These are phyloP conservation scores for Panorpa germanica DNA, from an alignment of 2,888 invertebrate species.

Conservation along the genomic window DNA sequence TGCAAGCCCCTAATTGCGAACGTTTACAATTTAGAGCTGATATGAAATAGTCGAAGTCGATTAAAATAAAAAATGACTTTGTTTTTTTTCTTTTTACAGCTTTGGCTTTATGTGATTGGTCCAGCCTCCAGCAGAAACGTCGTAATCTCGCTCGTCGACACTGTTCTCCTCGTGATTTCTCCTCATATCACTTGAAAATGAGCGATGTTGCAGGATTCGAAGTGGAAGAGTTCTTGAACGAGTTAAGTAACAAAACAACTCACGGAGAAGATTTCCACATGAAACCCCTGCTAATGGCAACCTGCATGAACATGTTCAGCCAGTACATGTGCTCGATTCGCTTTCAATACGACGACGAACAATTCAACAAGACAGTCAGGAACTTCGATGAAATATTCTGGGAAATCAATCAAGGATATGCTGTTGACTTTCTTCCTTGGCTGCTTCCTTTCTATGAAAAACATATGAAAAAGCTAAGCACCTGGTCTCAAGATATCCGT, in stretches of 20 bases:
- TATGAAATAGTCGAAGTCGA: too few relatives aligned
- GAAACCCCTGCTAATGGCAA: slow-evolving; percentile 50
- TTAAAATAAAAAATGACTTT: slow-evolving; percentile 8
- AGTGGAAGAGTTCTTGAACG: slow-evolving; percentile 35
- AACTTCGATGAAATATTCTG: slow-evolving; percentile 76
- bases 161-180: slow-evolving; percentile 60
- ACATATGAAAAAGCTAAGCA: slow-evolving; percentile 44
- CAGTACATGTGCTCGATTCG: slow-evolving; percentile 73
- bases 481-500: slow-evolving; percentile 51
- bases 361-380: slow-evolving; percentile 46
- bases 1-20: too few relatives aligned
- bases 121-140: slow-evolving; percentile 57
- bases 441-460: slow-evolving; percentile 48
- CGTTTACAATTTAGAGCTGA: too few relatives aligned
- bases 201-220: slow-evolving; percentile 52
- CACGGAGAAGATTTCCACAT: slow-evolving; percentile 29
- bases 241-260: slow-evolving; percentile 26
- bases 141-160: slow-evolving; percentile 61
- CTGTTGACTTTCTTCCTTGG: slow-evolving; percentile 74
- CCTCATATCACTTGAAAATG: slow-evolving; percentile 49
- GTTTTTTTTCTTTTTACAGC: slow-evolving; percentile 35
- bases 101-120: slow-evolving; percentile 76
- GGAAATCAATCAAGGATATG: slow-evolving; percentile 81
- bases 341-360: slow-evolving; percentile 46
- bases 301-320: slow-evolving; percentile 70